Percentiles rank a stretch among this genome's conserved stretches.
Evolutionary conservation across 2,888 invertebrate species (phyloP).

Genomic region (Marronus borbonicus): DNA sequence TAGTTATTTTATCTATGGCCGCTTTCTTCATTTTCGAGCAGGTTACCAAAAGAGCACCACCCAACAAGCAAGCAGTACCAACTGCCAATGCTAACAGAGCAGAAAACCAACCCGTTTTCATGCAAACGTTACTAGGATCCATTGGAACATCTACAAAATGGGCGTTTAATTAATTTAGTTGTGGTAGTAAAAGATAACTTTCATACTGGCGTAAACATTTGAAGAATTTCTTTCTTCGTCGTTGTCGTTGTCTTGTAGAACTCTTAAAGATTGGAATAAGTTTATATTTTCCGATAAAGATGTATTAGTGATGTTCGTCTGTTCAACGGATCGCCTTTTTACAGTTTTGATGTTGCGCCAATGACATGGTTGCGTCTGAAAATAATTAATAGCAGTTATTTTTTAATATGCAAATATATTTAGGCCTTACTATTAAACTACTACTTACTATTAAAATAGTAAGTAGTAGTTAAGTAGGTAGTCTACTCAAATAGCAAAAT

Average conservation of each 20-base stretch:
- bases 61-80: slow-evolving; percentile 77
- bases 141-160: slow-evolving; percentile 42
- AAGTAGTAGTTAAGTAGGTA: too few relatives aligned
- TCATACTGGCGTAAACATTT: slow-evolving; percentile 33
- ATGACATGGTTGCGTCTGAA: slow-evolving; percentile 92
- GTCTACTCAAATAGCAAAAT: too few relatives aligned
- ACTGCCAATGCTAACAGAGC: slow-evolving; percentile 71
- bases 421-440: too few relatives aligned
- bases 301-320: slow-evolving; percentile 67
- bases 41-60: slow-evolving; percentile 82
- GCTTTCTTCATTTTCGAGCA: slow-evolving; percentile 82
- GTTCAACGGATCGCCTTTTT: slow-evolving; percentile 79
- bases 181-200: not conserved
- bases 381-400: slow-evolving; percentile 38
- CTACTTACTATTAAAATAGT: too few relatives aligned
- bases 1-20: slow-evolving; percentile 69
- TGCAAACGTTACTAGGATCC: slow-evolving; percentile 67
- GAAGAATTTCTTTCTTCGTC: slow-evolving; percentile 69
- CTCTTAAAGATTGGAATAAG: slow-evolving; percentile 90
- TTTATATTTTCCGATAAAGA: slow-evolving; percentile 89
- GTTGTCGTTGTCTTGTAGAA: slow-evolving; percentile 88
- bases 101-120: slow-evolving; percentile 73
- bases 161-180: not conserved
- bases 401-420: not conserved
- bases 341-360: slow-evolving; percentile 92